phyloP scores from a whole-genome alignment of 2,888 invertebrate genomes.

The Pseudolycoriella hygida region DNA sequence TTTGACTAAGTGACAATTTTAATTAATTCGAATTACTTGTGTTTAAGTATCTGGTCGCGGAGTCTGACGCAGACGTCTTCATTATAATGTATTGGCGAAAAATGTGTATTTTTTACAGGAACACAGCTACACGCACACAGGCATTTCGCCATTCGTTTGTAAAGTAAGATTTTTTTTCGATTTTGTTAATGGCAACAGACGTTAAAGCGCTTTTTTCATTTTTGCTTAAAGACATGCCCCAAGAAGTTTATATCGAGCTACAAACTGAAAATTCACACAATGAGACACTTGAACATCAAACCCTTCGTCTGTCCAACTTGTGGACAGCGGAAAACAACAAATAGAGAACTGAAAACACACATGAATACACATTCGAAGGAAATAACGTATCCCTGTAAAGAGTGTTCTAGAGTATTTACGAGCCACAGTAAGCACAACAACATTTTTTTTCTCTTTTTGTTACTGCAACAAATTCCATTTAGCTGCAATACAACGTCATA shows the following conservation, averaged over 20 bases:
- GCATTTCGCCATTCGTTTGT: background rate
- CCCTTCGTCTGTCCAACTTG: conserved; percentile 7
- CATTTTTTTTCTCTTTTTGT: background rate
- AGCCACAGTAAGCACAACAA: background rate
- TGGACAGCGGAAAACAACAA: conserved; percentile 3
- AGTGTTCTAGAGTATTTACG: conserved; percentile 2
- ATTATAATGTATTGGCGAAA: too few relatives aligned
- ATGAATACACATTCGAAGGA: conserved; percentile 1
- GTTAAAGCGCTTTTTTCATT: too few relatives aligned
- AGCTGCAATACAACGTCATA: background rate
- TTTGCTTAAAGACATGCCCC: conserved; percentile 1
- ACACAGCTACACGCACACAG: background rate
- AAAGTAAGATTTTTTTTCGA: background rate
- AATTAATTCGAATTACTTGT: too few relatives aligned
- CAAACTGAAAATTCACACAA: conserved; percentile 8
- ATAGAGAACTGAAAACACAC: conserved; percentile 1
- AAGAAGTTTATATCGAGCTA: conserved; percentile 4
- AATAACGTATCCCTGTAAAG: background rate
- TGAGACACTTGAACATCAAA: conserved; percentile 8
- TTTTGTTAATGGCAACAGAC: too few relatives aligned
- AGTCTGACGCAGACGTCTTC: too few relatives aligned
- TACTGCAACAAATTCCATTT: too few relatives aligned
- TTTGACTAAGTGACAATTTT: too few relatives aligned
- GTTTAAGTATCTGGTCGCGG: too few relatives aligned
- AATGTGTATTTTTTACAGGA: background rate